These are phyloP conservation scores for Ophthalmolycus amberensis DNA, from an alignment of 2,113 vertebrate genomes.

Conservation along the genomic window DNA sequence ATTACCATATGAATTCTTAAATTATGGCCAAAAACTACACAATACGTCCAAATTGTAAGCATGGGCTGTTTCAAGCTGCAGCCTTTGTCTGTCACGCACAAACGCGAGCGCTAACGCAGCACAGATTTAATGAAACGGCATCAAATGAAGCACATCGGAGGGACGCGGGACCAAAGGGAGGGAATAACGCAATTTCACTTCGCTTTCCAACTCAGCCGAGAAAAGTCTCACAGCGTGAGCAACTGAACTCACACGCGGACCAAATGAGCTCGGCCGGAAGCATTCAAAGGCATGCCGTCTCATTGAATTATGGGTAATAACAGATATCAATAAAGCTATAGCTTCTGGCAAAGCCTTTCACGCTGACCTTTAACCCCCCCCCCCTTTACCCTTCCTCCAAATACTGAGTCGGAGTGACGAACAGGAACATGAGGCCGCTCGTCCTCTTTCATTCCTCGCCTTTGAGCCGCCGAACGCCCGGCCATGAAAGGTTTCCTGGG, in stretches of 20 bases:
- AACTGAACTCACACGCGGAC: background rate
- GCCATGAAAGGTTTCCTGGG: conserved; percentile 67
- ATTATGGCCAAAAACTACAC: too few relatives aligned
- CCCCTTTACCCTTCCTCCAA: background rate
- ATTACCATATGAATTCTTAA: too few relatives aligned
- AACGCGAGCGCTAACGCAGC: background rate
- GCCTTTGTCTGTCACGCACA: background rate
- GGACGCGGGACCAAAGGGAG: conserved; percentile 7
- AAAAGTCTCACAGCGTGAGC: conserved; percentile 20
- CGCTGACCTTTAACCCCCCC: conserved; percentile 48
- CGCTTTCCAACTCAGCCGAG: background rate
- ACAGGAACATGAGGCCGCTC: conserved; percentile 33
- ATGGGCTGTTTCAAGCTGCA: background rate
- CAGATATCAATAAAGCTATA: conserved; percentile 49
- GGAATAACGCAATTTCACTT: conserved; percentile 50
- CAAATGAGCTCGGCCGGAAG: conserved; percentile 4
- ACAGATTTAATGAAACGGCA: conserved; percentile 13
- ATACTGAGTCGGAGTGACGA: conserved; percentile 6
- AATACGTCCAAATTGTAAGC: background rate
- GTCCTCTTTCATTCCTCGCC: conserved; percentile 53
- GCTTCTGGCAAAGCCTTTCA: conserved; percentile 36
- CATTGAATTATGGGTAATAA: conserved; percentile 56
- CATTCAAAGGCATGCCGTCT: conserved; percentile 44
- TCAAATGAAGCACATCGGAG: conserved; percentile 20
- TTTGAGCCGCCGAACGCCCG: conserved; percentile 22